Percentiles rank a stretch among this genome's conserved stretches.
These are phyloP conservation scores for Diaprepes abbreviatus DNA, from an alignment of 2,888 invertebrate genomes.

Conservation along the genomic window DNA sequence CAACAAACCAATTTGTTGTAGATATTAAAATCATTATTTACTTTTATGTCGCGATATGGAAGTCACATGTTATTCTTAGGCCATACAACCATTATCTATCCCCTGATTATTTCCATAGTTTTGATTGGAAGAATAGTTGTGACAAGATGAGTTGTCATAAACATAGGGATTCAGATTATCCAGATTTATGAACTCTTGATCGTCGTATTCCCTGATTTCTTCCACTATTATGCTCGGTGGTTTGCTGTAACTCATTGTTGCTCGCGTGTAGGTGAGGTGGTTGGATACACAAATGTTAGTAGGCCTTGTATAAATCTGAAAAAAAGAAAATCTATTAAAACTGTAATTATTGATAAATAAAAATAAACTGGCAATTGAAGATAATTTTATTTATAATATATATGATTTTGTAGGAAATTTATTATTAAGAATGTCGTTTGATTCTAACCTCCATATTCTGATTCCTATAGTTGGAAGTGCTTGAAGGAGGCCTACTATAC, in stretches of 20 bases:
- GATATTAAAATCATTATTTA: too few relatives aligned
- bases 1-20: too few relatives aligned
- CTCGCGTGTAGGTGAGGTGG: constrained; percentile 54
- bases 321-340: background rate
- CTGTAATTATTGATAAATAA: background rate
- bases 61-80: constrained; percentile 62
- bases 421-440: too few relatives aligned
- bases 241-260: constrained; percentile 54
- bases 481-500: constrained; percentile 63
- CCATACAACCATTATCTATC: constrained; percentile 76
- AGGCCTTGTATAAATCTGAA: constrained; percentile 59
- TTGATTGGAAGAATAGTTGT: constrained; percentile 72
- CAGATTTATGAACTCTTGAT: constrained; percentile 71
- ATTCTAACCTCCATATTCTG: constrained; percentile 55
- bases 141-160: constrained; percentile 69
- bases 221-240: constrained; percentile 71
- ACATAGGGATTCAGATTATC: constrained; percentile 64
- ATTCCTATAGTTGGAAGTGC: constrained; percentile 54
- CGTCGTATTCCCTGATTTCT: constrained; percentile 68
- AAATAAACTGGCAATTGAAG: too few relatives aligned
- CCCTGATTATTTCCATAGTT: constrained; percentile 69
- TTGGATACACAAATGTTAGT: constrained; percentile 57
- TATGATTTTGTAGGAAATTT: too few relatives aligned
- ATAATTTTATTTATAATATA: too few relatives aligned
- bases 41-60: background rate